Evolutionary conservation across 2,888 invertebrate species (phyloP), one percentile per base, ranked within the genome.

Genomic region (Parelbella ahira): DNA sequence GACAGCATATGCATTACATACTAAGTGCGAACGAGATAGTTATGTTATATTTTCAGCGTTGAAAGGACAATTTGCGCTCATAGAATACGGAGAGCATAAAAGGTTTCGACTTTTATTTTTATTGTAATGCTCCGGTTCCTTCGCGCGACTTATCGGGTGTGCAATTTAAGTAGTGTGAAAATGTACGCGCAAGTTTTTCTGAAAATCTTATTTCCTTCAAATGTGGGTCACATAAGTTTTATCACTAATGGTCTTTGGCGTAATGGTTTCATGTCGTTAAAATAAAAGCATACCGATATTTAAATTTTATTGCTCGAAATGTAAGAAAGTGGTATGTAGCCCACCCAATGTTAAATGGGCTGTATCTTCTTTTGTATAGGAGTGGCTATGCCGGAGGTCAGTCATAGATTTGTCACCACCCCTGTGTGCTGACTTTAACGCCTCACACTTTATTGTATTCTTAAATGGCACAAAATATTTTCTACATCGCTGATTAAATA

Each of bases 91-190:
- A 54, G 61, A 39, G 54, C 55, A 58, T 74, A 73, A 77, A 64
- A 78, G 79, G 74, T 73, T 74, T 51, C 49, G 52, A 68, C 64
- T 73, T 72, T 79, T 77, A 76, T 71, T 77, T 76, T 78, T 73
- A 79, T 68, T 68, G 68, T 78, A 73, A 78, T 76, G 69, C 68
- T 55, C n/a, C 62, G 68, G 61, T 66, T 64, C 60, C 56, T 59
- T 58, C 55, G 27, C 32, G 45, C 21, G 37, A 50, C 47, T 49
- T 49, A 52, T 49, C 52, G 47, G 52, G 45, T 37, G 44, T 18
- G 33, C 37, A 47, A 30, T 48, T 47, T 46, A 38, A 46, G 46
- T 46, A 37, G 38, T 28, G 25, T 28, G 41, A n/a, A 11, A 11
- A 8, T 3, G 33, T 33, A 41, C 41, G 41, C 41, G 41, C 6